Evolutionary conservation across 2,888 invertebrate species (phyloP), one percentile per base, ranked within the genome.

Genomic region (Cheilosia pagana): DNA sequence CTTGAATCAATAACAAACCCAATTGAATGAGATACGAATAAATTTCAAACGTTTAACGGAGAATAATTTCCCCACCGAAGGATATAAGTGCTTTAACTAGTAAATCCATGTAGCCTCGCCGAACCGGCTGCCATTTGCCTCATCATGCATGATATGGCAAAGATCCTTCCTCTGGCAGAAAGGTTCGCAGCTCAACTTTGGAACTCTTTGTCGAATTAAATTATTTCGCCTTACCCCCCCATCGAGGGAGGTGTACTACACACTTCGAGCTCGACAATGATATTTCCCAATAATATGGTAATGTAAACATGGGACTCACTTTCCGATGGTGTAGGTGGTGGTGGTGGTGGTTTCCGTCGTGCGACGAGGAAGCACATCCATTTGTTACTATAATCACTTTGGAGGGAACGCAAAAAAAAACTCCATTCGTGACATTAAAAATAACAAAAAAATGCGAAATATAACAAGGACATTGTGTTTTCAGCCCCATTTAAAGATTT

Each of bases 321-420:
- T 48, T 41, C 23, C 45, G 39, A 39, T 25, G 53, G 39, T 52
- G 50, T 71, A 60, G 35, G 35, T 35, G 50, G 67, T 68, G 62
- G 50, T 68, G 62, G 79, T 68, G 62, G 78, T 74, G 63, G 62
- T 68, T 78, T 71, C 28, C 81, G 70, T 68, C 6, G 14, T 16
- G 59, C 28, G 67, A 74, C 79, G 53, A 71, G 41, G 59, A 67
- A 83, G 59, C 79, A 70, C 79, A 74, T 83, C 83, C 79, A 83
- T 83, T 83, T 79, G 79, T 83, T 79, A 79, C 78, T 57, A 83
- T 83, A 83, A 83, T 83, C 83, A 83, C 83, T 70, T 79, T 83
- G 63, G 68, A 74, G 77, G 31, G 57, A 35, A 23, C 67, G 52
- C 39, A 55, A 16, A 41, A 12, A 35, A 53, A 60, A 53, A 55